phyloP scores from a whole-genome alignment of 2,888 invertebrate species.

The Adelognathus sp. region DNA sequence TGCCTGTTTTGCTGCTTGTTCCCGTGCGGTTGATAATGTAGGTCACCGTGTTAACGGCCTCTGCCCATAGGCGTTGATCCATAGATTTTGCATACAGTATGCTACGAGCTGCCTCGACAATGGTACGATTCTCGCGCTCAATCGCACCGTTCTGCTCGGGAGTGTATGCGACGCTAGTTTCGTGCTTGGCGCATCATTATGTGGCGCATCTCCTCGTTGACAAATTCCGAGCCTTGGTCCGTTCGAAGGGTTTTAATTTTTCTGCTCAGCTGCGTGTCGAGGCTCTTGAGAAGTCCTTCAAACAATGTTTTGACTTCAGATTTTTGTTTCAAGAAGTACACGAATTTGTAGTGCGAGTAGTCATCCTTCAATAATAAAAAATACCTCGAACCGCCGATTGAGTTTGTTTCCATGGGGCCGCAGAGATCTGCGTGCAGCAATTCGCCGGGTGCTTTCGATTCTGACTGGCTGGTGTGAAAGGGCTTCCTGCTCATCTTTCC shows the following conservation, averaged over 20 bases:
- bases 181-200: constrained; percentile 35
- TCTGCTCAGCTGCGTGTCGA: constrained; percentile 25
- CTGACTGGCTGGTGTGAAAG: neutral
- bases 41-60: no score
- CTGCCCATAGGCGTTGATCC: no score
- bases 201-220: constrained; percentile 33
- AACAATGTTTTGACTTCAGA: neutral
- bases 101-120: no score
- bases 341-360: constrained; percentile 40
- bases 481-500: constrained; percentile 7
- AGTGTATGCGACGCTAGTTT: constrained; percentile 44
- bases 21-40: no score
- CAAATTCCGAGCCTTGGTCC: constrained; percentile 55
- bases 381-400: constrained; percentile 20
- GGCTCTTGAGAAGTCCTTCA: constrained; percentile 4
- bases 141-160: constrained; percentile 59
- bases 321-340: constrained; percentile 41
- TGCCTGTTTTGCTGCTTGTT: no score
- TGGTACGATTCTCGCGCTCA: no score
- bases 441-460: neutral
- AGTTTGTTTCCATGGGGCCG: neutral
- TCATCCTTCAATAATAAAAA: constrained; percentile 51
- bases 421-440: constrained; percentile 6
- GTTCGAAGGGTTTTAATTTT: constrained; percentile 45
- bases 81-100: no score